Evolutionary conservation across 2,113 vertebrate species (phyloP), one percentile per base, ranked within the genome.

Genomic region (Hipposideros armiger): DNA sequence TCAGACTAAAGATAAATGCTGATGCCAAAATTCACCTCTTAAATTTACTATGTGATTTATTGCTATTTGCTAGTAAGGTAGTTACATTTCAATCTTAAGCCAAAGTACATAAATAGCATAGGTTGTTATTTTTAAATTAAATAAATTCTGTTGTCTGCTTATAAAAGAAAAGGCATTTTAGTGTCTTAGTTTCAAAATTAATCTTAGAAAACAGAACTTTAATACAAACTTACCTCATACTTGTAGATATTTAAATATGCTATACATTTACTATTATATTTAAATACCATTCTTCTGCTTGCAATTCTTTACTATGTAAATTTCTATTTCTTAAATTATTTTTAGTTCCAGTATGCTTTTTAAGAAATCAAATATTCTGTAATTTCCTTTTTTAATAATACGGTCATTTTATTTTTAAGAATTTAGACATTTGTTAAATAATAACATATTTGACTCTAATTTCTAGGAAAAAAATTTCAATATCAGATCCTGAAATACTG

Each of bases 401-500:
- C 2, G n/a, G 32, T 3, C 56, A 94, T 70, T 83, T 83, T 16
- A 58, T 77, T 97, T 86, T 76, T 86, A 93, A 92, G 82, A 96
- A 93, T 85, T 0, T 0, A 26, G 70, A 22, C 19, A 87, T 50
- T 95, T 95, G 11, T 5, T 91, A 88, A 95, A 50, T 26, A 88
- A 94, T 30, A 14, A n/a, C 14, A 78, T 47, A 47, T 80, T 82
- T 50, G 58, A 84, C 45, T 28, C 40, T 11, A 4, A 26, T 73
- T 62, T 82, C 4, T 28, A 45, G 4, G 77, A 90, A 28, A 88
- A 94, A 80, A 83, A 32, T 7, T 36, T 26, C 82, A 52, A 52
- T 69, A 14, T 40, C n/a, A 50, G n/a, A 76, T 26, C 60, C 60
- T 77, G 70, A 84, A 52, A 84, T 76, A 40, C 60, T 60, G 1